Evolutionary conservation across 2,113 vertebrate species (phyloP), one percentile per base, ranked within the genome.

Genomic region (Trachemys scripta): DNA sequence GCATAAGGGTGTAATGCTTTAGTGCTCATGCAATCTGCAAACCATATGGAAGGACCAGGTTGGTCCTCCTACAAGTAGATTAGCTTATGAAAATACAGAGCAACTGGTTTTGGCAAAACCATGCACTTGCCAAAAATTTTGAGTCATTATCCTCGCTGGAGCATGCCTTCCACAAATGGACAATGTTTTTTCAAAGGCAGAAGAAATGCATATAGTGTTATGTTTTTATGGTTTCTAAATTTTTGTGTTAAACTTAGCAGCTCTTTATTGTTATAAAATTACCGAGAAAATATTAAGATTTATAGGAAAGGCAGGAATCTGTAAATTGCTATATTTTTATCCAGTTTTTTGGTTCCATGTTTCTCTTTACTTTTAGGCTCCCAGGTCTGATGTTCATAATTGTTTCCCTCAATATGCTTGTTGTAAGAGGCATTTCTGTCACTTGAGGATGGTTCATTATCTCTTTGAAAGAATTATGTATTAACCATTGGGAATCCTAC

Each of bases 401-500:
- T 72, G 25, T 91, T 92, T 88, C 38, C 38, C 75, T 80, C 4
- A 6, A 25, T 59, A 16, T 59, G 75, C 5, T 88, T 91, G 35
- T 92, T 83, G 24, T 94, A 87, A 79, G 12, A 76, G 42, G 75
- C 25, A 91, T 92, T 93, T 31, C 31, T 93, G 24, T 86, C 78
- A 85, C 69, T 56, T 9, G 38, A 80, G 3, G 80, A 57, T 62
- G 3, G 94, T 89, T 96, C 29, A 88, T 94, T 59, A 84, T 81
- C 38, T 92, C 1, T 0, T 83, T 90, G 47, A 84, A 95, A 96
- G 59, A 90, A 87, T 88, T 59, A 5, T 72, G 11, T 86, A 87
- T 94, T 94, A 96, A 93, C 92, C 93, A 89, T 89, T 42, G 81
- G 84, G 53, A 80, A 56, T 90, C 80, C 51, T 42, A 57, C 8